A percentile compares a stretch with the other conserved stretches of the same genome.
Evolutionary conservation across 2,888 invertebrate species (phyloP).

Genomic region (Hoplodrina blanda): DNA sequence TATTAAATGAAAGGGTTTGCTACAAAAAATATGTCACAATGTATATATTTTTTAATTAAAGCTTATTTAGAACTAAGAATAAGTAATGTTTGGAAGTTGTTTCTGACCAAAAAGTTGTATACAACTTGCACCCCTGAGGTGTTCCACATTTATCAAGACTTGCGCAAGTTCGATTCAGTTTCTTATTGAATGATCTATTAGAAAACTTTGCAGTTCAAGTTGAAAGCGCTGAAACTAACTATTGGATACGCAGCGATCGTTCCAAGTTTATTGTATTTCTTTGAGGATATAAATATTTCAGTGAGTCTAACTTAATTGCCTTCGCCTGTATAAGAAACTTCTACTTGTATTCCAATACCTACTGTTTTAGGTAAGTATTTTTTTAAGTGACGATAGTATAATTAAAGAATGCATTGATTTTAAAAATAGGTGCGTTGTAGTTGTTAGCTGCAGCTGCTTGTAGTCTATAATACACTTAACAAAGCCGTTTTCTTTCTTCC

Average conservation of each 20-base stretch:
- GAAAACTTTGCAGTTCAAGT: slow-evolving; percentile 23
- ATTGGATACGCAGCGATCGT: slow-evolving; percentile 17
- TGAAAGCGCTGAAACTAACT: slow-evolving; percentile 27
- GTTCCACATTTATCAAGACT: slow-evolving; percentile 42
- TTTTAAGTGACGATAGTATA: no score
- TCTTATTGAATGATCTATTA: slow-evolving; percentile 58
- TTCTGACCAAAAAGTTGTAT: slow-evolving; percentile 22
- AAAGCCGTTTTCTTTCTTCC: no score
- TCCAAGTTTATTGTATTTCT: slow-evolving; percentile 14
- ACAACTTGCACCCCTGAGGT: slow-evolving; percentile 32
- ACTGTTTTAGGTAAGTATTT: no score
- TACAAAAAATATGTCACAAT: no score
- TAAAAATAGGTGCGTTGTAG: no score
- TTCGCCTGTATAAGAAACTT: slow-evolving; percentile 40
- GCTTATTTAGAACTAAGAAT: no score
- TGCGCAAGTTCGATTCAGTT: slow-evolving; percentile 59
- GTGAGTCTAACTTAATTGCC: slow-evolving; percentile 4
- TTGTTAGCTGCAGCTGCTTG: no score
- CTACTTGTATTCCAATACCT: no score
- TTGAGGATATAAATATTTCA: slow-evolving; percentile 9
- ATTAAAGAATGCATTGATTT: no score
- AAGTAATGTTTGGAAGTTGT: background rate
- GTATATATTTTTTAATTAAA: no score
- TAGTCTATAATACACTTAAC: no score
- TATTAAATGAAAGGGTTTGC: no score